These are phyloP conservation scores for Eupeodes latifasciatus DNA, from an alignment of 2,888 invertebrate genomes.

Conservation along the genomic window DNA sequence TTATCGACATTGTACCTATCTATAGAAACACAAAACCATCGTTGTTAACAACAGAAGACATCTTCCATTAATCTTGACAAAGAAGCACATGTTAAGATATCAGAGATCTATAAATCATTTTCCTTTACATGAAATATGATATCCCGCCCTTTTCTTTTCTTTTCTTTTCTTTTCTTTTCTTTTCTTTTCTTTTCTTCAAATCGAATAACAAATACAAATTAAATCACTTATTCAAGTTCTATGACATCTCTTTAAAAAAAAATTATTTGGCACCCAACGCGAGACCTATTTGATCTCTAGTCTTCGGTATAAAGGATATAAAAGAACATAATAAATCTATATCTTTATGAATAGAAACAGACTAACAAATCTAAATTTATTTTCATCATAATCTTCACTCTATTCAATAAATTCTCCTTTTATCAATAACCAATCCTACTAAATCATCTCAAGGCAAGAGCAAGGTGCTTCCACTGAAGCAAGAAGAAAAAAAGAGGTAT, in stretches of 20 bases:
- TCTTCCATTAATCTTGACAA: background rate
- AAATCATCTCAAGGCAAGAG: conserved; percentile 44
- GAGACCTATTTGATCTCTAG: conserved; percentile 16
- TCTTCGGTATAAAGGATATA: conserved; percentile 5
- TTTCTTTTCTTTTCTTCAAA: background rate
- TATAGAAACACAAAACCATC: background rate
- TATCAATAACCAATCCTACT: conserved; percentile 48
- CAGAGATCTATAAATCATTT: conserved; percentile 3
- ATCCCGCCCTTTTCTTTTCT: background rate
- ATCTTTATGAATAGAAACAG: conserved; percentile 2
- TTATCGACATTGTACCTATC: too few species aligned
- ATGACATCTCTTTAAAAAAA: background rate
- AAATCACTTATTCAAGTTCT: conserved; percentile 15
- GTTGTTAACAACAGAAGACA: too few species aligned
- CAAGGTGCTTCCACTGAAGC: conserved; percentile 56
- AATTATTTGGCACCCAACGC: conserved; percentile 49
- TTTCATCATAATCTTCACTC: conserved; percentile 56
- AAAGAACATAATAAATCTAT: conserved; percentile 8
- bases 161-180: too few species aligned
- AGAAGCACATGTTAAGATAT: background rate
- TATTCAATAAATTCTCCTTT: conserved; percentile 55
- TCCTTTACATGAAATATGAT: background rate
- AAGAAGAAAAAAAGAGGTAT: conserved; percentile 30
- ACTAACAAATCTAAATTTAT: conserved; percentile 42
- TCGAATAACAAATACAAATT: background rate